A percentile compares a stretch with the other conserved stretches of the same genome.
Evolutionary conservation across 2,888 invertebrate genomes (phyloP).

Genomic region (Myathropa florea): DNA sequence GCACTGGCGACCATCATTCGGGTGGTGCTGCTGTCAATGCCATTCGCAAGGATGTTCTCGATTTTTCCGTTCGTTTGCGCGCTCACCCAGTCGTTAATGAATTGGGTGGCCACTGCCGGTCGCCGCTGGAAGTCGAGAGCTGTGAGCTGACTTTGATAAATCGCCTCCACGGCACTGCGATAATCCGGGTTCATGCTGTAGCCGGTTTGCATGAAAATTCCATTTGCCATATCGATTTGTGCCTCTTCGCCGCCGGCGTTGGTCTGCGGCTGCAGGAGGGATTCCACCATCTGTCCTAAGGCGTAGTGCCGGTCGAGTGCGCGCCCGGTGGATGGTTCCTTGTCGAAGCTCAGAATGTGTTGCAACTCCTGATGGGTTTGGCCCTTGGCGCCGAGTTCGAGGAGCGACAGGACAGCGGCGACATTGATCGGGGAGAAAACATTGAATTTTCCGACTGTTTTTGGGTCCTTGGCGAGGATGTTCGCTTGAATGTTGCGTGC

Average conservation of each 20-base stretch:
- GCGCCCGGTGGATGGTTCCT: neutral
- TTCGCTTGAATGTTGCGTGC: conserved; percentile 58
- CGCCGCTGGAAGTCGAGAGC: conserved; percentile 81
- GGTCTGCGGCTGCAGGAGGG: conserved; percentile 71
- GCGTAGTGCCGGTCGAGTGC: conserved; percentile 71
- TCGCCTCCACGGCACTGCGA: conserved; percentile 78
- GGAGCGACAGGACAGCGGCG: conserved; percentile 84
- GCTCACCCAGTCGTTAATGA: conserved; percentile 83
- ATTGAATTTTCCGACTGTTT: conserved; percentile 73
- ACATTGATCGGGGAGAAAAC: conserved; percentile 87
- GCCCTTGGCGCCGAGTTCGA: conserved; percentile 86
- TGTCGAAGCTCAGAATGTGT: conserved; percentile 82
- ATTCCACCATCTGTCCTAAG: conserved; percentile 77
- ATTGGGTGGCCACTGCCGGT: conserved; percentile 77
- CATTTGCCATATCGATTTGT: conserved; percentile 80
- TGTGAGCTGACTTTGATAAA: conserved; percentile 81
- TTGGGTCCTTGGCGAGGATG: conserved; percentile 41
- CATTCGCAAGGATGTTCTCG: conserved; percentile 80
- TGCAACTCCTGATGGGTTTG: conserved; percentile 86
- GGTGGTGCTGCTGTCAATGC: conserved; percentile 80
- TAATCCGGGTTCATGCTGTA: conserved; percentile 82
- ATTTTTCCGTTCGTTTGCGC: conserved; percentile 83
- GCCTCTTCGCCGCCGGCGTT: neutral
- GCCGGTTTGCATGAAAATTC: conserved; percentile 82
- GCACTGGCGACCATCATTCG: conserved; percentile 84